Base-by-base conservation (phyloP, 2,888 invertebrate genomes). In the Argyra leucocephala region DNA sequence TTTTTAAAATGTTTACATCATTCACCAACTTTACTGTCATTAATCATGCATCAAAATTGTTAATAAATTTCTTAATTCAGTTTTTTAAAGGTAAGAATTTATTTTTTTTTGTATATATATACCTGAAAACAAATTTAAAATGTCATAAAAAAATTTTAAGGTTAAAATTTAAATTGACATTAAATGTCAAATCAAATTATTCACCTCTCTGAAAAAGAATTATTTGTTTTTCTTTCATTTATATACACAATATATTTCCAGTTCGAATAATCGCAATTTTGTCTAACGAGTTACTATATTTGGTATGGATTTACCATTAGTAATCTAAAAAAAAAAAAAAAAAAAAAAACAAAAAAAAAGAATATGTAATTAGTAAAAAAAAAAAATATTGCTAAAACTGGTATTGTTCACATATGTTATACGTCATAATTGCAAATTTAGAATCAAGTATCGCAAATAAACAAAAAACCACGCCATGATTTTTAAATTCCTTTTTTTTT, bases 401-500 rank as follows among this genome's bases (percentile, higher is more conserved):
- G 66, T 26, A 24, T n/a, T 7, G 48, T 26, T n/a, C n/a, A 66
- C 23, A 60, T 24, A 37, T 22, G 24, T 18, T 21, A 15, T 31
- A 66, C 66, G 63, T 66, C 63, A 66, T 61, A 61, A 57, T 66
- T 66, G 66, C 66, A 66, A 66, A 66, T 48, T 48, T 48, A 48
- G 48, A 48, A 48, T 48, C 18, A n/a, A 12, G 7, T 31, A 12
- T 31, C 12, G 7, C 12, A 31, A 31, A 31, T 12, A 31, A 31
- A 12, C 7, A 31, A 31, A 48, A 48, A 48, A 48, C 48, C 48
- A 18, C 48, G 2, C 48, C 48, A 48, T 48, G 12, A 3, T 2
- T 48, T 48, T 48, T n/a, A 37, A 12, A 15, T 48, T 48, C 18
- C 15, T 48, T 48, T 48, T 31, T 31, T 31, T 12, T 10, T 31